A percentile compares a stretch with the other conserved stretches of the same genome.
These are phyloP conservation scores for Albula glossodonta DNA, from an alignment of 2,113 vertebrate species.

Conservation along the genomic window DNA sequence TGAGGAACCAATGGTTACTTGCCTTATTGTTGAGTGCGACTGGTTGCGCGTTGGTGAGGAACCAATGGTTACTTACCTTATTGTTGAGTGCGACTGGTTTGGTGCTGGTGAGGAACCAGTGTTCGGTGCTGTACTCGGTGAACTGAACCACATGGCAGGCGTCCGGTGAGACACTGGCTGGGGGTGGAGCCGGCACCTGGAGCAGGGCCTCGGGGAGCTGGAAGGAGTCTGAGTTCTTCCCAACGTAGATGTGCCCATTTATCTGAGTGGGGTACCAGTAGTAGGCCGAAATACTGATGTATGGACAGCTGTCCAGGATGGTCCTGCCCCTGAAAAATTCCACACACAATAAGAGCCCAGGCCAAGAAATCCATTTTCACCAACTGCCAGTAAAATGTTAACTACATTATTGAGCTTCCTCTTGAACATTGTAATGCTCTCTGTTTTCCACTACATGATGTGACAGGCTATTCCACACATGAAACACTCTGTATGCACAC, in stretches of 20 bases:
- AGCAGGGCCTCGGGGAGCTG: slow-evolving; percentile 82
- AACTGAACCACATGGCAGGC: slow-evolving; percentile 79
- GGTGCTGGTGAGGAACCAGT: slow-evolving; percentile 84
- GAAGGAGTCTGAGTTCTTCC: slow-evolving; percentile 85
- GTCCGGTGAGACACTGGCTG: slow-evolving; percentile 56
- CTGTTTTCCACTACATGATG: slow-evolving; percentile 1
- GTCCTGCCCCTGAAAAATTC: slow-evolving; percentile 75
- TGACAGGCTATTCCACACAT: not conserved
- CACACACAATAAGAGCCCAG: not conserved
- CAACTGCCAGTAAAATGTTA: too few species aligned
- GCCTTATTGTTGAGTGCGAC: too few species aligned
- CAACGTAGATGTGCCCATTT: slow-evolving; percentile 88
- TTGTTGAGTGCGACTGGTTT: slow-evolving; percentile 78
- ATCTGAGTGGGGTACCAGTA: slow-evolving; percentile 93
- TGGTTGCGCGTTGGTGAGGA: too few species aligned
- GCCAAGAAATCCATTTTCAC: too few species aligned
- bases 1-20: too few species aligned
- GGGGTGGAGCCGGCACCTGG: slow-evolving; percentile 64
- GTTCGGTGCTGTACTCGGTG: slow-evolving; percentile 90
- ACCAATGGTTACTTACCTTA: slow-evolving; percentile 71
- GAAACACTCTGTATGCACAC: not conserved
- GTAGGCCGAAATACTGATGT: slow-evolving; percentile 84
- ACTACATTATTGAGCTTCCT: not conserved
- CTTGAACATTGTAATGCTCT: not conserved
- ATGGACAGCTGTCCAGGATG: slow-evolving; percentile 83